Base-by-base conservation (phyloP, 2,113 vertebrate species). In the Hyaena hyaena region DNA sequence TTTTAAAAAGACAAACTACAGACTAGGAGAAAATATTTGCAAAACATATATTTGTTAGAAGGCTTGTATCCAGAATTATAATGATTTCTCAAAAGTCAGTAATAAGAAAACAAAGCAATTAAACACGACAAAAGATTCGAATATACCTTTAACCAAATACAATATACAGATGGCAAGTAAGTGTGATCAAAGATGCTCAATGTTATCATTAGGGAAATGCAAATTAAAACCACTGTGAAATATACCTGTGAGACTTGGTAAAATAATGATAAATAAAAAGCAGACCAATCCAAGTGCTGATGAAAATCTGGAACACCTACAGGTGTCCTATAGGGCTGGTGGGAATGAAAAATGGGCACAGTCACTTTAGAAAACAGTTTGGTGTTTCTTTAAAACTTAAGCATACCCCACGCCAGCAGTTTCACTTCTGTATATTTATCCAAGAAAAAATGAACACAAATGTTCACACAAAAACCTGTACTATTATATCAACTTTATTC, bases 371-470 rank as follows among this genome's bases (percentile, higher is more conserved):
- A 43, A 79, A 84, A 76, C 8, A 31, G 74, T 80, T 80, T 55
- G 84, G 28, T 31, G 6, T 90, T 90, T 95, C 82, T 91, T 94
- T 94, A 63, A 87, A 95, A 92, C 35, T 50, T 88, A 69, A 88
- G 45, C 19, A 26, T 43, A 53, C 23, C 48, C 35, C 45, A 26
- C 26, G 50, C 89, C 71, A 81, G n/a, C 48, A 81, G 16, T 91
- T 96, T 55, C 80, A 73, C n/a, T 82, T 97, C 74, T n/a, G 48
- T 71, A 21, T 69, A 55, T 92, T 96, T 95, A 86, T 71, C 74
- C 31, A 90, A 92, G 87, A 76, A 96, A 77, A 96, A 96, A 96
- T 86, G 90, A 89, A 95, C 74, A 82, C 65, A 92, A 63, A 91
- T 73, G 65, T 88, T 95, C 45, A 39, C 53, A 85, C 28, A 45